These are phyloP conservation scores for rabbit (Oryctolagus cuniculus) DNA, from an alignment of 2,113 vertebrate species.

Conservation along the genomic window DNA sequence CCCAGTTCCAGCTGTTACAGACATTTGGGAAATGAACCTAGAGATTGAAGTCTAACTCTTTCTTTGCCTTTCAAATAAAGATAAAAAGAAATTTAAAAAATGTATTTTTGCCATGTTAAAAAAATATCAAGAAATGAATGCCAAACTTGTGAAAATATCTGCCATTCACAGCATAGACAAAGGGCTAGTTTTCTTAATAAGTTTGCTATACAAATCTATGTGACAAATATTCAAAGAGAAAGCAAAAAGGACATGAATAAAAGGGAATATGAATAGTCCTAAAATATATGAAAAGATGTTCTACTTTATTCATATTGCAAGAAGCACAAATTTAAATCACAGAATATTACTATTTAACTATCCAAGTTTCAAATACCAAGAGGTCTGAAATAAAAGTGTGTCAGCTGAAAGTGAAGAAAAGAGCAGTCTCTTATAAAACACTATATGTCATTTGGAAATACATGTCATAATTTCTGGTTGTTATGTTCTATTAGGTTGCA, in stretches of 20 bases:
- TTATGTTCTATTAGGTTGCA: neutral
- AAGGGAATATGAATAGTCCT: neutral
- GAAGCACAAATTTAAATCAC: constrained; percentile 21
- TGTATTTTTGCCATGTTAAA: neutral
- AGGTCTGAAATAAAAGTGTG: neutral
- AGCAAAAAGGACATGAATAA: neutral
- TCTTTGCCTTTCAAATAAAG: too few species aligned
- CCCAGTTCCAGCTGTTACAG: too few species aligned
- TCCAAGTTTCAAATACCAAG: neutral
- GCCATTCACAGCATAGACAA: constrained; percentile 25
- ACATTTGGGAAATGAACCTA: too few species aligned
- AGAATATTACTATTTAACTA: constrained; percentile 3
- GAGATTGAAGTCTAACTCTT: too few species aligned
- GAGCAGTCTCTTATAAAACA: neutral
- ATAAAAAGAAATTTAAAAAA: neutral
- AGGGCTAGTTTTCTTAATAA: constrained; percentile 30
- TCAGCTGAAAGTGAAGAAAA: neutral
- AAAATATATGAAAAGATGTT: constrained; percentile 34
- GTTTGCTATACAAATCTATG: constrained; percentile 9
- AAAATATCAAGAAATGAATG: constrained; percentile 7
- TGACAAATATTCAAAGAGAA: constrained; percentile 35
- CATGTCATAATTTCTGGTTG: neutral
- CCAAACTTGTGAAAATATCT: constrained; percentile 17
- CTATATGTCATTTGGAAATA: neutral
- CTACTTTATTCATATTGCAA: neutral